phyloP scores from a whole-genome alignment of 2,888 invertebrate genomes.

The Caradrina kadenii region DNA sequence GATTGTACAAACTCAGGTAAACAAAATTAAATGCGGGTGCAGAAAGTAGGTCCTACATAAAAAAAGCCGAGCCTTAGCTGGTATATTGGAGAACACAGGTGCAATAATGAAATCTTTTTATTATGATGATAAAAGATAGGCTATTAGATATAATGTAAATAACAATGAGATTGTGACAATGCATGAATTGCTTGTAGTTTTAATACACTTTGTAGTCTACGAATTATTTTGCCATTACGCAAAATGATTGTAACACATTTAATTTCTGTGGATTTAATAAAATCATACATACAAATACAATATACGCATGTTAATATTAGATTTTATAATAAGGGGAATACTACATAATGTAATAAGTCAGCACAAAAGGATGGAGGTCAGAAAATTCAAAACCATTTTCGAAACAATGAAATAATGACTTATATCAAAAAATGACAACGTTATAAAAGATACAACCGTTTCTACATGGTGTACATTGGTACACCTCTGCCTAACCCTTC shows the following conservation, averaged over 20 bases:
- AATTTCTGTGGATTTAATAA: constrained; percentile 2
- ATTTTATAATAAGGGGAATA: constrained; percentile 18
- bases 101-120: constrained; percentile 1
- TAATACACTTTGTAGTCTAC: neutral
- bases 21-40: neutral
- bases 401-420: too few species aligned
- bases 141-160: neutral
- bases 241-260: neutral
- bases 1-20: neutral
- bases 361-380: too few species aligned
- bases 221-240: too few species aligned
- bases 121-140: neutral
- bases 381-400: too few species aligned
- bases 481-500: too few species aligned
- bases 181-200: neutral
- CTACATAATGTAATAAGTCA: neutral
- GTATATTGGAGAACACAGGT: too few species aligned
- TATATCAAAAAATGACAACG: too few species aligned
- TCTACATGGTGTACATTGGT: too few species aligned
- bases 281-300: constrained; percentile 27
- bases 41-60: neutral
- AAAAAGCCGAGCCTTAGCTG: neutral
- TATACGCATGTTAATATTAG: constrained; percentile 11
- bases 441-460: too few species aligned
- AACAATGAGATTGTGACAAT: neutral